Evolutionary conservation across 2,797 vertebrate species (phyloP), one percentile per base, ranked within the genome.

Genomic region (Hoplostethus atlanticus): DNA sequence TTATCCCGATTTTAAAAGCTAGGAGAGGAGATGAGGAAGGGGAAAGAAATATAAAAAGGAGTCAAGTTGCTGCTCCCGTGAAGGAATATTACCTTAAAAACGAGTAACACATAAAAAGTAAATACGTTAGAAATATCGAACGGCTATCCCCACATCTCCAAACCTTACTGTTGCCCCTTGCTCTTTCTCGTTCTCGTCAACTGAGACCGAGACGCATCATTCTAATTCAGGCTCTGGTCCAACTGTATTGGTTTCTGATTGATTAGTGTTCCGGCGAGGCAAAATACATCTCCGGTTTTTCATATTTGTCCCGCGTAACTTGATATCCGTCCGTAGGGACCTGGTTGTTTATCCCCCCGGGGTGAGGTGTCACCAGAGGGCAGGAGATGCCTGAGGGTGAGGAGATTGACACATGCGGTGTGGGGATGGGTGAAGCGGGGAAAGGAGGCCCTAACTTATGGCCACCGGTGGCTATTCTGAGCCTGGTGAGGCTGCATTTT

Each of bases 201-300:
- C 42, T 56, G 59, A 52, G 64, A 46, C 9, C 15, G 51, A 73
- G 58, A 69, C 69, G 57, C 55, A 57, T 65, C 25, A 9, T 58
- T 83, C 78, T 79, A 70, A 78, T 82, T 76, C 21, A 16, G 65
- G 17, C n/a, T 48, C 15, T 46, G 86, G 79, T 81, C 88, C 85
- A 77, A 66, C 71, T 55, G 58, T 77, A 89, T 91, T 69, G 84
- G 88, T 93, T 87, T 89, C 91, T 85, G 89, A 92, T 90, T 79
- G 86, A 93, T 88, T 85, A 69, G 51, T 42, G 50, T 77, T 71
- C 83, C 60, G 34, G 34, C 51, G 65, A 68, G 34, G 52, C 42
- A 44, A 84, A 28, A 86, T 60, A 25, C 56, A 77, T 54, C 36
- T 84, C 59, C 53, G 50, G 48, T 69, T 84, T 28, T 83, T 89